phyloP scores from a whole-genome alignment of 2,797 vertebrate species.

The Platalea minor region DNA sequence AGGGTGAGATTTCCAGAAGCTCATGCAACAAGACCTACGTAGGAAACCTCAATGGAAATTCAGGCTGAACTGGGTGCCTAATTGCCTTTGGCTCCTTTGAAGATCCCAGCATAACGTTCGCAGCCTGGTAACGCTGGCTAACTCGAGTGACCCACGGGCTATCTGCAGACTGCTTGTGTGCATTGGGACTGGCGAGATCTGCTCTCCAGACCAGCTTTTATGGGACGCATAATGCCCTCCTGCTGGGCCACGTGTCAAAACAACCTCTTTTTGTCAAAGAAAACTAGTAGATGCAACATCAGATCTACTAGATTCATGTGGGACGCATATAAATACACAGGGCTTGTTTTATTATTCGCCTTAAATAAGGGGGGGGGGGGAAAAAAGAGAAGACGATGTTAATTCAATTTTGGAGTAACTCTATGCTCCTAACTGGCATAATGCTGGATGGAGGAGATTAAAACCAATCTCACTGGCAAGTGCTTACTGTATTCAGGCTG shows the following conservation, averaged over 20 bases:
- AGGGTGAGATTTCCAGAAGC: neutral
- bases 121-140: neutral
- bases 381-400: neutral
- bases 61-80: neutral
- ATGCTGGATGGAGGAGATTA: neutral
- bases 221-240: neutral
- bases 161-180: neutral
- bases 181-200: neutral
- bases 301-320: neutral
- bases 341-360: neutral
- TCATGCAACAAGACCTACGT: accelerated
- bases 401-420: neutral
- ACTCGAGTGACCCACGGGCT: neutral
- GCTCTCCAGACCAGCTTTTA: neutral
- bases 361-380: neutral
- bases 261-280: neutral
- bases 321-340: neutral
- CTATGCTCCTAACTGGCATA: neutral
- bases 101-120: neutral
- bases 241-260: neutral
- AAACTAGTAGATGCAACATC: neutral
- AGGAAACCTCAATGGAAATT: neutral
- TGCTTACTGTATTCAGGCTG: neutral
- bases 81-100: neutral
- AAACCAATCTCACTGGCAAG: neutral